Base-by-base conservation (phyloP, 2,797 vertebrate genomes). In the Gadopsis marmoratus region DNA sequence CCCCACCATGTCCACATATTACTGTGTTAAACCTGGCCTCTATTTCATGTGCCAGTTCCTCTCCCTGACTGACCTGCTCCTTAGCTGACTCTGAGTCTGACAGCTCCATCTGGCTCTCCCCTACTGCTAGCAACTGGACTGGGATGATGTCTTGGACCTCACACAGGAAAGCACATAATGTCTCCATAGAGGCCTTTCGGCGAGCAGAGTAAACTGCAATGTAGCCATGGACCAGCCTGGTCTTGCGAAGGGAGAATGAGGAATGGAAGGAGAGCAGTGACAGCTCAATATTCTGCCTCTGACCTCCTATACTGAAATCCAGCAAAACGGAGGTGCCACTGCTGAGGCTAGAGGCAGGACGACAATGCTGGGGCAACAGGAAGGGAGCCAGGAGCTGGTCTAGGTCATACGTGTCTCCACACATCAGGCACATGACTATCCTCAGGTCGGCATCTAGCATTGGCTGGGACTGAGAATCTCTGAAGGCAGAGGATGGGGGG, bases 131-230 rank as follows among this genome's bases (percentile, higher is more conserved):
- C 5, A 99, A 88, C 91, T 99, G 98, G 35, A 99, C 89, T 23
- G 98, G 98, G 79, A 99, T 96, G 71, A 99, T 97, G 77, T 99
- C 98, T 93, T 97, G 98, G 72, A 99, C 97, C 88, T 99, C 98
- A 87, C 97, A 97, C 62, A 99, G 95, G 86, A 99, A 99, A 88
- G 98, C 98, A 58, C 98, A 95, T 7, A 99, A 91, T 61, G 97
- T 98, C 86, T 98, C 98, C 95, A 99, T 82, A 12, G 98, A 99
- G 0, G 98, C 97, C 55, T 94, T 95, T 54, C 98, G 96, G n/a
- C 94, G 94, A 21, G 97, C 97, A 0, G 98, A 97, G 87, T 99
- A 99, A 54, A 97, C 97, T 21, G 97, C 93, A 74, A 99, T 96
- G 93, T 97, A 99, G 17, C 98, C 98, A 37, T 99, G 98, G 63